A percentile compares a stretch with the other conserved stretches of the same genome.
phyloP scores from a whole-genome alignment of 2,113 vertebrate genomes.

The Lamprologus ornatipinnis region DNA sequence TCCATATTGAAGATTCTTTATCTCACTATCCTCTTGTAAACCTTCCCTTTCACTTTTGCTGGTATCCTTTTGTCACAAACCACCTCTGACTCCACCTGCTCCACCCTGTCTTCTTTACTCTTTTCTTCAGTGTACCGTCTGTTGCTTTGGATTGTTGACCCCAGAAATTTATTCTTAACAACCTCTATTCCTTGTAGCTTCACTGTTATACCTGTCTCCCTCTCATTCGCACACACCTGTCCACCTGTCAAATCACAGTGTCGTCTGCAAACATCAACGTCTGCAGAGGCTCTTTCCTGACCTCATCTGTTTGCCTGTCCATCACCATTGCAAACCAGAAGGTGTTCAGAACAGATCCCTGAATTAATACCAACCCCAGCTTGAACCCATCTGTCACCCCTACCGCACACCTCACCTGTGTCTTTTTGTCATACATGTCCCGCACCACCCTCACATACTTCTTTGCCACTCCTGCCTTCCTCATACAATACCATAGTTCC shows the following conservation, averaged over 20 bases:
- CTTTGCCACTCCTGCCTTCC: neutral
- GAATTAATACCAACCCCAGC: neutral
- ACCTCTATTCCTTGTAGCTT: neutral
- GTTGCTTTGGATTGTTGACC: neutral
- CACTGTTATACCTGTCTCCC: neutral
- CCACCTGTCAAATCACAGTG: neutral
- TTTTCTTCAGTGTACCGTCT: neutral
- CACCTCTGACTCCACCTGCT: neutral
- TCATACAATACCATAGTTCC: neutral
- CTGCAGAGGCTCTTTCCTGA: neutral
- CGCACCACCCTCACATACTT: neutral
- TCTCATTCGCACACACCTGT: neutral
- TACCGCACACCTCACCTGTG: neutral
- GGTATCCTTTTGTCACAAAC: neutral
- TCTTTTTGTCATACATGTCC: neutral
- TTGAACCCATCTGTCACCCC: neutral
- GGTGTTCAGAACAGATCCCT: neutral
- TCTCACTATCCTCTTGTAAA: neutral
- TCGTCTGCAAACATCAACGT: neutral
- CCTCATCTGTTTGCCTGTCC: neutral
- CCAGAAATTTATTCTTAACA: neutral
- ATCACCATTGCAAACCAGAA: neutral
- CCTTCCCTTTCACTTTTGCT: neutral
- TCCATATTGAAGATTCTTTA: neutral
- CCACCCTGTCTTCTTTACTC: neutral